These are phyloP conservation scores for Lomographa bimaculata DNA, from an alignment of 2,888 invertebrate genomes.

Conservation along the genomic window DNA sequence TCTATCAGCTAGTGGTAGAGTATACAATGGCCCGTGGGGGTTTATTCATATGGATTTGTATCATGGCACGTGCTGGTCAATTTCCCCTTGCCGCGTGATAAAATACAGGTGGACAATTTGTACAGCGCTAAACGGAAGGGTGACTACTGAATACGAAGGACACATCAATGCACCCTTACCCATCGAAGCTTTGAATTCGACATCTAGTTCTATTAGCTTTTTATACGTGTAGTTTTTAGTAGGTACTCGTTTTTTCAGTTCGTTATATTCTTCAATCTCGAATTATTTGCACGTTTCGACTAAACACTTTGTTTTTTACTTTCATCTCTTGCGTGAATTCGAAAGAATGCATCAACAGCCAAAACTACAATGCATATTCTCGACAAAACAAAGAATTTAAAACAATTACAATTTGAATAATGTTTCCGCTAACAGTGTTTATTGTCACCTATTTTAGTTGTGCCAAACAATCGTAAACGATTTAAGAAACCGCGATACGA, in stretches of 20 bases:
- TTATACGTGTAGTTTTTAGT: neutral
- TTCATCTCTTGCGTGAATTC: constrained; percentile 6
- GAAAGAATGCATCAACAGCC: constrained; percentile 11
- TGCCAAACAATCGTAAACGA: constrained; percentile 27
- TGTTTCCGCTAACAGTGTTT: constrained; percentile 22
- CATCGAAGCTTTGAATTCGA: constrained; percentile 1
- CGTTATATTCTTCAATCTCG: too few species aligned
- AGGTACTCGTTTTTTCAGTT: too few species aligned
- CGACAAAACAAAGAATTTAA: constrained; percentile 16
- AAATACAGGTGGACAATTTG: constrained; percentile 28
- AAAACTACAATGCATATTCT: constrained; percentile 10
- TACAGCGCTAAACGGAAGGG: constrained; percentile 21
- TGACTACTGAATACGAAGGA: constrained; percentile 32
- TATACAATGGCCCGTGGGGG: constrained; percentile 21
- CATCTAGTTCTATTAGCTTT: neutral
- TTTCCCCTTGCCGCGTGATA: constrained; percentile 51
- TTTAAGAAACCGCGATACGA: constrained; percentile 21
- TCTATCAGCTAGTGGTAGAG: constrained; percentile 32
- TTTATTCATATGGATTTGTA: constrained; percentile 26
- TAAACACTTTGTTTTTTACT: neutral
- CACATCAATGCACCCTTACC: constrained; percentile 16
- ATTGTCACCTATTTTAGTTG: constrained; percentile 28
- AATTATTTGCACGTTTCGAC: too few species aligned
- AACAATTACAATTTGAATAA: constrained; percentile 25
- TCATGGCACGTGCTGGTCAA: constrained; percentile 57